phyloP scores from a whole-genome alignment of 1,140 invertebrate genomes.

The Chironomus striatipennis region DNA sequence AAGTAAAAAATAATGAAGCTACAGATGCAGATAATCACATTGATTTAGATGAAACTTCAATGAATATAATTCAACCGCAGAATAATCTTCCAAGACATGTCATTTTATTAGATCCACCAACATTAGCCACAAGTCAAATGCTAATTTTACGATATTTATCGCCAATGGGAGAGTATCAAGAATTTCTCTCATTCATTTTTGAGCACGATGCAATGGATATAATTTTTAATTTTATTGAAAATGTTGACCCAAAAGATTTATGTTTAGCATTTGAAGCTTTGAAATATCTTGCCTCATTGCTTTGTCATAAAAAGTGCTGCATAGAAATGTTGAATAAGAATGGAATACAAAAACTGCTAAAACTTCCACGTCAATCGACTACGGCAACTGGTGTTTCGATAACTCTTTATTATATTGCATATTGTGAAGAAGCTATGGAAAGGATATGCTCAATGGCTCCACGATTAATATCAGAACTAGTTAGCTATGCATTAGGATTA shows the following conservation, averaged over 20 bases:
- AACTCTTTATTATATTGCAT: slow-evolving; percentile 92
- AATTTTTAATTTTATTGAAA: slow-evolving; percentile 84
- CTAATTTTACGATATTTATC: slow-evolving; percentile 87
- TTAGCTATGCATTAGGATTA: slow-evolving; percentile 85
- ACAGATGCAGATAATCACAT: not conserved
- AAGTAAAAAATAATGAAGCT: not conserved
- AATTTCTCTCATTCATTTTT: slow-evolving; percentile 56
- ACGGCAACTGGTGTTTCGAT: slow-evolving; percentile 93
- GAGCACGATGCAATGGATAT: slow-evolving; percentile 84
- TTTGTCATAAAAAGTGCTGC: slow-evolving; percentile 97
- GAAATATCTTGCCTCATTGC: slow-evolving; percentile 82
- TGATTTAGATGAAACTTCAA: not conserved
- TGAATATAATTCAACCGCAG: not conserved
- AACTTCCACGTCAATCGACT: slow-evolving; percentile 84
- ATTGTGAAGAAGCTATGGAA: slow-evolving; percentile 97
- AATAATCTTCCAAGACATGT: slow-evolving; percentile 18
- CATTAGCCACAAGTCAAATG: slow-evolving; percentile 77
- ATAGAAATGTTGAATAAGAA: slow-evolving; percentile 85
- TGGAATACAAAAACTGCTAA: slow-evolving; percentile 74
- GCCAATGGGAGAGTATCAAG: slow-evolving; percentile 94
- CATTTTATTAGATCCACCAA: slow-evolving; percentile 80
- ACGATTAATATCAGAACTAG: slow-evolving; percentile 65
- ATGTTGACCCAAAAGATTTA: slow-evolving; percentile 79
- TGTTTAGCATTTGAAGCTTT: slow-evolving; percentile 89
- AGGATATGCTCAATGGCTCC: slow-evolving; percentile 79